A percentile compares a stretch with the other conserved stretches of the same genome.
These are phyloP conservation scores for Aphodius sticticus DNA, from an alignment of 2,888 invertebrate genomes.

Conservation along the genomic window DNA sequence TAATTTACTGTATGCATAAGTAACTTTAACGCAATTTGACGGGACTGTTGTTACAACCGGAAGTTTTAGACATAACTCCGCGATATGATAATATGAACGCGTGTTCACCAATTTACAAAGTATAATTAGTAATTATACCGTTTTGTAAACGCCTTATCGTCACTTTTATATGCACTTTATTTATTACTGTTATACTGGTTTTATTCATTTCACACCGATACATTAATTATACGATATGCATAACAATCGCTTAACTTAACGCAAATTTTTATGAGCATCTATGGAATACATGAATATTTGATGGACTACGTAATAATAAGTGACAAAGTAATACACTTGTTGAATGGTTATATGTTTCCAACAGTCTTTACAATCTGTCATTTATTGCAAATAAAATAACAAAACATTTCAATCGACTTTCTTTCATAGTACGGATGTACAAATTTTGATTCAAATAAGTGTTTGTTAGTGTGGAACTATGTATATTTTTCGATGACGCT, in stretches of 20 bases:
- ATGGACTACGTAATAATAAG: too few relatives aligned
- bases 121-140: constrained; percentile 19
- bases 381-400: too few relatives aligned
- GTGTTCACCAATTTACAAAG: constrained; percentile 21
- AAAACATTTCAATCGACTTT: too few relatives aligned
- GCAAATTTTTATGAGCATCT: not conserved
- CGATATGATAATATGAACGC: constrained; percentile 23
- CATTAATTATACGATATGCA: not conserved
- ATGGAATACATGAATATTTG: not conserved
- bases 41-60: not conserved
- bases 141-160: constrained; percentile 17
- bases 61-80: constrained; percentile 18
- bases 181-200: not conserved
- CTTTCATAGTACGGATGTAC: too few relatives aligned
- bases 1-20: constrained; percentile 16
- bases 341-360: too few relatives aligned
- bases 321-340: too few relatives aligned
- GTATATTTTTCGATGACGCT: too few relatives aligned
- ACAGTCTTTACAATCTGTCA: too few relatives aligned
- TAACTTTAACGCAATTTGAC: not conserved
- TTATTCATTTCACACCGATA: not conserved
- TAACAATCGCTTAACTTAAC: not conserved
- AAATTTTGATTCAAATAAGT: too few relatives aligned
- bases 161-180: constrained; percentile 4
- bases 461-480: too few relatives aligned